phyloP scores from a whole-genome alignment of 1,140 invertebrate genomes.

The Tetragonula clypearis region DNA sequence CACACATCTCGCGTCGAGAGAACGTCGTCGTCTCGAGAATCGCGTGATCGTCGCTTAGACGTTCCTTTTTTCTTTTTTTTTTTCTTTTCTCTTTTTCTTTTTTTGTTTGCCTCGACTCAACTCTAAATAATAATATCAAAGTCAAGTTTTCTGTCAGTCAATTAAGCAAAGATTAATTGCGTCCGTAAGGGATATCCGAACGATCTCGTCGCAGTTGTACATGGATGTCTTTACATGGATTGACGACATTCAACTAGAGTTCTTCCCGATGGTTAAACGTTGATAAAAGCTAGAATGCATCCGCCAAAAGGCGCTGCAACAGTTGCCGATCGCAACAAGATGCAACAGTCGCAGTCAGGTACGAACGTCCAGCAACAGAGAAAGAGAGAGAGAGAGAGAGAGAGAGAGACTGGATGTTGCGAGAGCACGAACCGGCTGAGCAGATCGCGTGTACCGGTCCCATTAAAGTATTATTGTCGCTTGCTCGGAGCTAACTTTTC shows the following conservation, averaged over 20 bases:
- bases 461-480: constrained; percentile 67
- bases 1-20: neutral
- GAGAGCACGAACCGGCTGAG: constrained; percentile 5
- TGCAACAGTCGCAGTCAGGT: constrained; percentile 15
- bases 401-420: neutral
- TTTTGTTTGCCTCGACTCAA: neutral
- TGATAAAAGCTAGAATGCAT: neutral
- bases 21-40: neutral
- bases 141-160: neutral
- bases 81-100: too few relatives aligned
- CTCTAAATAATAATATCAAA: neutral
- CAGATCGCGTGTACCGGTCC: constrained; percentile 56
- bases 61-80: neutral
- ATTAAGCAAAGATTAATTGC: constrained; percentile 2
- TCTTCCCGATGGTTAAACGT: constrained; percentile 1
- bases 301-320: neutral
- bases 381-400: neutral
- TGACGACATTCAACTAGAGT: neutral
- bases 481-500: constrained; percentile 49
- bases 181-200: neutral
- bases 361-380: neutral
- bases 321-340: neutral
- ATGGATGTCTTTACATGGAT: neutral
- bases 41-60: too few relatives aligned
- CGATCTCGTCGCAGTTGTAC: neutral